Evolutionary conservation across 2,113 vertebrate genomes (phyloP).

Genomic region (Shinisaurus crocodilurus): DNA sequence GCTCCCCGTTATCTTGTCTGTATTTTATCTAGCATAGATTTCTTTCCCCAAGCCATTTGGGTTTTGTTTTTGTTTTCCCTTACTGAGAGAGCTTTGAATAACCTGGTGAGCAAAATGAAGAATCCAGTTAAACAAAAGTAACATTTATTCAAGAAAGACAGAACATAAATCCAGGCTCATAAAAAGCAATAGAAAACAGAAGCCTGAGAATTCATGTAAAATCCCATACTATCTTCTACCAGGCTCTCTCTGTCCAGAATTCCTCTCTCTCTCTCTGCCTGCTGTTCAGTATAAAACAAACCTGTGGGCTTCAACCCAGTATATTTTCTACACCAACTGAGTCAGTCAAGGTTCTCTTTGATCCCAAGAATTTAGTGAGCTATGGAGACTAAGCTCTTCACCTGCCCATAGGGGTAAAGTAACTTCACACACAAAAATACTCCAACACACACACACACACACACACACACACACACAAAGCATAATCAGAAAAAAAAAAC

Average conservation of each 20-base stretch:
- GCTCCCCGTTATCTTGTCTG: neutral
- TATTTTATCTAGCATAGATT: neutral
- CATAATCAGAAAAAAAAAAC: neutral
- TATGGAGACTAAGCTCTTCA: conserved; percentile 6
- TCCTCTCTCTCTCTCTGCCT: neutral
- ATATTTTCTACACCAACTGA: neutral
- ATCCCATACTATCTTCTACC: neutral
- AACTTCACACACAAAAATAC: neutral
- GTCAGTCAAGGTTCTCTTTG: neutral
- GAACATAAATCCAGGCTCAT: neutral
- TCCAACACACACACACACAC: too few relatives aligned
- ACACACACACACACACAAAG: neutral
- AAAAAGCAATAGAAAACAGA: neutral
- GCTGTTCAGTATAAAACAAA: neutral
- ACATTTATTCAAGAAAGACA: neutral
- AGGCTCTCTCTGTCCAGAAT: neutral
- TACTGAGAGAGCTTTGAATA: neutral
- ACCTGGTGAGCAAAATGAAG: neutral
- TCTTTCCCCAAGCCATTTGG: neutral
- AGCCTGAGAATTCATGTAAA: neutral
- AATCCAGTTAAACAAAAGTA: neutral
- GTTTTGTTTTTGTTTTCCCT: neutral
- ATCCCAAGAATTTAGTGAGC: neutral
- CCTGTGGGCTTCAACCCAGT: neutral
- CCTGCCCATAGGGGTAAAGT: conserved; percentile 22